Base-by-base conservation (phyloP, 2,113 vertebrate genomes). In the Amazona vittata region DNA sequence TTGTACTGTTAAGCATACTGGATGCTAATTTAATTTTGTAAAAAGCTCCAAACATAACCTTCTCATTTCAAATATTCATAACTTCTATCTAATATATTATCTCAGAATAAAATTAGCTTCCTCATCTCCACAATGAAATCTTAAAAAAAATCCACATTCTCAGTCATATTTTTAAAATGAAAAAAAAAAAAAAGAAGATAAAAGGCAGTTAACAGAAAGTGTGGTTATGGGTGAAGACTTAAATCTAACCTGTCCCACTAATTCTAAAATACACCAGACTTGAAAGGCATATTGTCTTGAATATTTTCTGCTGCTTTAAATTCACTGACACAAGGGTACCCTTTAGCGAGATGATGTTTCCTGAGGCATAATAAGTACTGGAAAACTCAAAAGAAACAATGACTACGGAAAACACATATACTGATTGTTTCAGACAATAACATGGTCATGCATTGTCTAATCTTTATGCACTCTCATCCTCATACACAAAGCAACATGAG, bases 391-490 rank as follows among this genome's bases (percentile, higher is more conserved):
- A 94, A 91, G 60, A 84, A 94, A 55, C 25, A 92, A 14, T 39
- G 79, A 83, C 80, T 86, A 79, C 15, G 76, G 55, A 89, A 95
- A 94, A 84, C 9, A 87, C 10, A 44, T 52, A 68, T 52, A 82
- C 76, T 90, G 73, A 95, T 86, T 84, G 55, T 71, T 94, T 90
- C 43, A 91, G 86, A 91, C 93, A 96, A 82, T 78, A 94, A 84
- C 46, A 63, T 2, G 10, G 86, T 73, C 79, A 68, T 39, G 63
- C 49, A 89, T 35, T 63, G 55, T 82, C 69, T 94, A 78, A 89
- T 92, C 69, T 96, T 77, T 65, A 64, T 77, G 28, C 22, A 55
- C 39, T 70, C 29, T 91, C 43, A 87, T 76, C 65, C 62, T 94
- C 37, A 16, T 44, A 68, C 47, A 47, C 39, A 84, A 93, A 87